Percentiles rank a stretch among this genome's conserved stretches.
These are phyloP conservation scores for Eurosta solidaginis DNA, from an alignment of 1,140 invertebrate genomes.

Conservation along the genomic window DNA sequence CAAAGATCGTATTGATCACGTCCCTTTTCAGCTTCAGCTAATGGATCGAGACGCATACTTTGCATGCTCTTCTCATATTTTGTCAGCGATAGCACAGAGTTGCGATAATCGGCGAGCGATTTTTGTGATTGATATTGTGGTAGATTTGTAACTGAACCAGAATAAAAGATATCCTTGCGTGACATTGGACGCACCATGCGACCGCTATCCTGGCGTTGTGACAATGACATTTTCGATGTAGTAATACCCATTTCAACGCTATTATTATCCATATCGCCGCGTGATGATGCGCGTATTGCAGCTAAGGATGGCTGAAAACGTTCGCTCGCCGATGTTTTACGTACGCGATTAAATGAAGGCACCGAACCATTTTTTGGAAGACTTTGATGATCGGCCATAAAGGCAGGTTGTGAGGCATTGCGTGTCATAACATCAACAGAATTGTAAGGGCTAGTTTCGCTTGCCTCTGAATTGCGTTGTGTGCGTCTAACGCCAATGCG, in stretches of 20 bases:
- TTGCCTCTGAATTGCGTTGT: slow-evolving; percentile 54
- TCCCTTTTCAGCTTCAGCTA: slow-evolving; percentile 68
- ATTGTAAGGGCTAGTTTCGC: slow-evolving; percentile 55
- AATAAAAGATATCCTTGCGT: slow-evolving; percentile 97
- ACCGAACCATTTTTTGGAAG: slow-evolving; percentile 86
- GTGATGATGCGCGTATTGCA: slow-evolving; percentile 73
- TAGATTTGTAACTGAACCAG: slow-evolving; percentile 88
- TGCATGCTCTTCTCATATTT: slow-evolving; percentile 69
- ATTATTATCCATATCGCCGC: slow-evolving; percentile 66
- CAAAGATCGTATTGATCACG: slow-evolving; percentile 75
- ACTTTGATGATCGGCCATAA: slow-evolving; percentile 77
- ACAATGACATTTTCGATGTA: slow-evolving; percentile 62
- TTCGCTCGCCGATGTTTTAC: slow-evolving; percentile 78
- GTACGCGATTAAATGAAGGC: slow-evolving; percentile 81
- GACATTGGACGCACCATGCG: slow-evolving; percentile 88
- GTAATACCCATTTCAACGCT: slow-evolving; percentile 58
- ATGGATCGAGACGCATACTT: slow-evolving; percentile 55
- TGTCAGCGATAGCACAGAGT: slow-evolving; percentile 80
- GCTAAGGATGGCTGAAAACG: slow-evolving; percentile 78
- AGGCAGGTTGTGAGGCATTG: slow-evolving; percentile 83
- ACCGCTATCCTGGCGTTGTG: slow-evolving; percentile 47
- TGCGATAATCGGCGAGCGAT: slow-evolving; percentile 83
- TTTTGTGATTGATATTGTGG: slow-evolving; percentile 92
- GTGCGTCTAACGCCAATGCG: slow-evolving; percentile 33
- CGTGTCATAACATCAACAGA: slow-evolving; percentile 68